phyloP scores from a whole-genome alignment of 2,797 vertebrate species.

The Prunella strophiata region DNA sequence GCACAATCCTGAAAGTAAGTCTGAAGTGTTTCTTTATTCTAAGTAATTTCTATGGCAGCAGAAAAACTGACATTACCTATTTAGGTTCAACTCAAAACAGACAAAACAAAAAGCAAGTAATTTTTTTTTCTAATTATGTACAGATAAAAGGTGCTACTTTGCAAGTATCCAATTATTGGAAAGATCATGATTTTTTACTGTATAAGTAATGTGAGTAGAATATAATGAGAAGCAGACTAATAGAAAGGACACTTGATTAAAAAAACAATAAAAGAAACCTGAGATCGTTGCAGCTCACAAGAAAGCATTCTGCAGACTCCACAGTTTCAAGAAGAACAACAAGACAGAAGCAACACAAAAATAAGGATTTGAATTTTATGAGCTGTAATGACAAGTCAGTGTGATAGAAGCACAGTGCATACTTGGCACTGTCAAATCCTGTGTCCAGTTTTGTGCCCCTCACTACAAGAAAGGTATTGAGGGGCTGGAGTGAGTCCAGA shows the following conservation, averaged over 20 bases:
- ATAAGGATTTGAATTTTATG: background rate
- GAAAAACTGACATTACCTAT: background rate
- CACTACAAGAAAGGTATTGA: background rate
- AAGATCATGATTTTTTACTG: background rate
- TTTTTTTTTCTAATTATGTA: background rate
- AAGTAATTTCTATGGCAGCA: background rate
- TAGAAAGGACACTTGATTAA: background rate
- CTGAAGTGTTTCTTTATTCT: background rate
- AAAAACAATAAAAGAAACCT: background rate
- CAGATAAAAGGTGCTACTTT: background rate
- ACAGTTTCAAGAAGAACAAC: background rate
- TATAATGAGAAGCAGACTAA: background rate
- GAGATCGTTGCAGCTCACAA: background rate
- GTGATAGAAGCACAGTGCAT: background rate
- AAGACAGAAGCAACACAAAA: background rate
- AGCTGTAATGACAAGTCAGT: background rate
- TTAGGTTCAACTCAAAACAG: background rate
- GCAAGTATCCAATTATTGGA: background rate
- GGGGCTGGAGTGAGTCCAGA: rapidly evolving
- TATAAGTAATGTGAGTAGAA: background rate
- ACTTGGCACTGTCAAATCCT: background rate
- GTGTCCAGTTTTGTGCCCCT: background rate
- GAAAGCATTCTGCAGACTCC: background rate
- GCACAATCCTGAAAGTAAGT: background rate
- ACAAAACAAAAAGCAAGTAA: rapidly evolving